These are phyloP conservation scores for Nannobrachium achirus DNA, from an alignment of 2,113 vertebrate species.

Conservation along the genomic window DNA sequence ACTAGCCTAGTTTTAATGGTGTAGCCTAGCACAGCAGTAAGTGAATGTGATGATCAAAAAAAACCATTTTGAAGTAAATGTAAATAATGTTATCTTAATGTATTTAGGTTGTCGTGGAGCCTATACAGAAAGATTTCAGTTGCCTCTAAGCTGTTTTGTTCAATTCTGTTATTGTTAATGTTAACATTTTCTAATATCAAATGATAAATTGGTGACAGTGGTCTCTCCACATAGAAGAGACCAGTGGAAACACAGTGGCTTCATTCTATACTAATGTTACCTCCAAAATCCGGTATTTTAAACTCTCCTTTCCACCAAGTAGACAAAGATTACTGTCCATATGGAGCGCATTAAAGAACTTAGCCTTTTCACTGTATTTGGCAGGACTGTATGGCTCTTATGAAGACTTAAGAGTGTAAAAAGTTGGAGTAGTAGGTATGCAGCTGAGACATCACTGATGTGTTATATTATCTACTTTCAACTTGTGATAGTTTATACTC, in stretches of 20 bases:
- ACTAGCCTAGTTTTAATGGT: neutral
- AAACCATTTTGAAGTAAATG: too few species aligned
- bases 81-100: neutral
- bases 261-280: neutral
- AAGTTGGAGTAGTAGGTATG: neutral
- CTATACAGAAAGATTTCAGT: neutral
- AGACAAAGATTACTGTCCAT: neutral
- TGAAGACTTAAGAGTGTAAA: constrained; percentile 2
- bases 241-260: neutral
- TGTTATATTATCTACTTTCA: constrained; percentile 25
- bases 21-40: neutral
- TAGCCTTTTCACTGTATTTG: too few species aligned
- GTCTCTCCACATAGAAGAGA: neutral
- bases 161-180: too few species aligned
- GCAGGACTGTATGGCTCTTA: too few species aligned
- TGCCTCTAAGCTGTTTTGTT: neutral
- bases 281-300: neutral
- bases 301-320: neutral
- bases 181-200: too few species aligned
- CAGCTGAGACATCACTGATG: constrained; percentile 12
- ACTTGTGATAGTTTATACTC: constrained; percentile 39
- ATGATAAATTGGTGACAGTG: too few species aligned
- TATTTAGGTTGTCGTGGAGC: neutral
- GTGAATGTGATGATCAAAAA: neutral
- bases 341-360: too few species aligned